Evolutionary conservation across 1,140 invertebrate species (phyloP).

Genomic region (Cotesia vestalis): DNA sequence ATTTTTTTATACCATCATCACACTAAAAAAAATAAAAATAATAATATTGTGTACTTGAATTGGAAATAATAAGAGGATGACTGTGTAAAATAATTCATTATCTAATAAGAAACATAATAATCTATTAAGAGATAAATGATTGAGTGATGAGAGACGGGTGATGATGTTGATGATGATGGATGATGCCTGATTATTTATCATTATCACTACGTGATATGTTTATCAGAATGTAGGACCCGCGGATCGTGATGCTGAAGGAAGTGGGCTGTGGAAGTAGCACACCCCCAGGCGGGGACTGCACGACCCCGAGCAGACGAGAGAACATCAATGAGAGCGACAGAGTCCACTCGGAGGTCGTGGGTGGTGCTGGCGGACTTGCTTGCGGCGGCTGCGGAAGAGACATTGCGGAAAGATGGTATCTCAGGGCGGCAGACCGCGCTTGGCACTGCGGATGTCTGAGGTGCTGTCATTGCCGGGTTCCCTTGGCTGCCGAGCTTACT

Average conservation of each 20-base stretch:
- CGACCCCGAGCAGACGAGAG: conserved; percentile 33
- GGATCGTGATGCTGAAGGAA: conserved; percentile 61
- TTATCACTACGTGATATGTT: background rate
- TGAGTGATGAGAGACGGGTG: no score
- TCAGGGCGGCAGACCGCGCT: conserved; percentile 85
- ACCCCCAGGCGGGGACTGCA: conserved; percentile 55
- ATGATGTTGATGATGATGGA: background rate
- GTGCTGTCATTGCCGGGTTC: conserved; percentile 86
- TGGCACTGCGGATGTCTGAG: conserved; percentile 90
- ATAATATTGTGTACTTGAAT: background rate
- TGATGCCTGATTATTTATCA: conserved; percentile 13
- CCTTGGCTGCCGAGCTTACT: conserved; percentile 85
- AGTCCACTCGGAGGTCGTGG: conserved; percentile 22
- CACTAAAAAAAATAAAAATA: background rate
- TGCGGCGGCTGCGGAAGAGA: conserved; percentile 59
- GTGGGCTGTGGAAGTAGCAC: conserved; percentile 59
- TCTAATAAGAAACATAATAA: no score
- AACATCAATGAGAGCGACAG: conserved; percentile 33
- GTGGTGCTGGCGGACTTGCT: conserved; percentile 51
- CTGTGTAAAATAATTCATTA: no score
- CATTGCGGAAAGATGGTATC: conserved; percentile 74
- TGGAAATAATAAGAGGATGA: no score
- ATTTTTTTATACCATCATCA: background rate
- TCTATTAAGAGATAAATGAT: background rate
- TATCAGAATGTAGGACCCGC: conserved; percentile 36